Evolutionary conservation across 2,888 invertebrate species (phyloP), one percentile per base, ranked within the genome.

Genomic region (Lobophora halterata): DNA sequence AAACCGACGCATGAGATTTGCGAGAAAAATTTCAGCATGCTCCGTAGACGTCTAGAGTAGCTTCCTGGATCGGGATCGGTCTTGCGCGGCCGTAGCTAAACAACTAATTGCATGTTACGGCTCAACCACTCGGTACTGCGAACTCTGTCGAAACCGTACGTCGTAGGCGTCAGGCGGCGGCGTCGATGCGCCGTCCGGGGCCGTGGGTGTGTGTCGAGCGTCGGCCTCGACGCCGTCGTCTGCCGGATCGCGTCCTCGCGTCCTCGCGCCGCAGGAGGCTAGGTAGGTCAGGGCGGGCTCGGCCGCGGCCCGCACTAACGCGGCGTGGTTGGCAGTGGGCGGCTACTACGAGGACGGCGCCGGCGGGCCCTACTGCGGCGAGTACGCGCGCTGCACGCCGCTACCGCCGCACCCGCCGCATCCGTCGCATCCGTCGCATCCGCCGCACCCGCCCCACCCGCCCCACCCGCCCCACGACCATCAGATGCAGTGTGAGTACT

Each of bases 311-410:
- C 47, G 56, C 58, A 55, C 55, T 76, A 75, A 73, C 71, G 70
- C 68, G 75, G 76, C 78, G 77, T 79, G 79, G 82, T 79, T 82
- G 81, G 76, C 83, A 85, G 83, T 86, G 81, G 86, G 78, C 72
- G 80, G 81, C 61, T 87, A 83, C 83, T 88, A 85, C 81, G 83
- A 80, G 62, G 86, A 85, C 63, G 77, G 65, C 68, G 72, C 66
- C 67, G 72, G 65, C 64, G 34, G 63, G 62, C 58, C 45, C 19
- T 79, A 78, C 76, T 77, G 80, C 79, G 76, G 71, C 58, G 80
- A 81, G 65, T 81, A 71, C 76, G 76, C 69, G 70, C 81, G 80
- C 58, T 75, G 77, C 61, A 55, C 64, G 49, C 65, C 69, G 58
- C 80, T 67, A 60, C 58, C 69, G 27, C 23, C 28, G 46, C 73